Conservation (phyloP, 1,140 invertebrate genomes). For the Drosophila teissieri region DNA sequence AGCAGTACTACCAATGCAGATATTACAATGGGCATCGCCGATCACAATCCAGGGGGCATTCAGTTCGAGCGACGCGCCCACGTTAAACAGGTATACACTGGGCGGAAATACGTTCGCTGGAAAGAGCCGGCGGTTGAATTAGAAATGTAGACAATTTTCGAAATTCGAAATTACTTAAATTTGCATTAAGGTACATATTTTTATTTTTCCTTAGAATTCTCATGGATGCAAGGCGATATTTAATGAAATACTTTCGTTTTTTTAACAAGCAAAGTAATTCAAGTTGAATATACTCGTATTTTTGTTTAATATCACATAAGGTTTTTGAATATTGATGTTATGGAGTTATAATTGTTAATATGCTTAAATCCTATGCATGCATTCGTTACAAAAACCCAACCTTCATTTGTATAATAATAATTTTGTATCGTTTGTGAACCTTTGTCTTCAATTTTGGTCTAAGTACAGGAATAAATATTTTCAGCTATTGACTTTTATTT, state of each 20-base stretch:
- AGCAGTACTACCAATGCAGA: conserved; percentile 7
- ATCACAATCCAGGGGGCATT: conserved; percentile 80
- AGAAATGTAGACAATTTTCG: neutral
- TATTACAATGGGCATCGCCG: conserved; percentile 60
- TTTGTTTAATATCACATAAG: too few relatives aligned
- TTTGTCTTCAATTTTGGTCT: neutral
- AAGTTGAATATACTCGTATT: too few relatives aligned
- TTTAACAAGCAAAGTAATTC: neutral
- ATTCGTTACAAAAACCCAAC: too few relatives aligned
- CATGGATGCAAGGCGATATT: too few relatives aligned
- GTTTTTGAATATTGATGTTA: too few relatives aligned
- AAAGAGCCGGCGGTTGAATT: neutral
- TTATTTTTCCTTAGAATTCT: too few relatives aligned
- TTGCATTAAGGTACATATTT: too few relatives aligned
- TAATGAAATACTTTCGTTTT: too few relatives aligned
- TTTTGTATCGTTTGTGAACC: neutral
- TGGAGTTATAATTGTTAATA: too few relatives aligned
- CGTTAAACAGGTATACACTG: conserved; percentile 79
- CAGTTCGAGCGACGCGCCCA: conserved; percentile 75
- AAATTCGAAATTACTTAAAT: too few relatives aligned
- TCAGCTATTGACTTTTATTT: neutral
- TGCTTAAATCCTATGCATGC: too few relatives aligned
- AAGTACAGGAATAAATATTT: conserved; percentile 18
- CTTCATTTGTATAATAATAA: neutral
- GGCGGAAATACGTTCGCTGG: conserved; percentile 26